Percentiles rank a stretch among this genome's conserved stretches.
Evolutionary conservation across 2,797 vertebrate species (phyloP).

Genomic region (Tapirus indicus): DNA sequence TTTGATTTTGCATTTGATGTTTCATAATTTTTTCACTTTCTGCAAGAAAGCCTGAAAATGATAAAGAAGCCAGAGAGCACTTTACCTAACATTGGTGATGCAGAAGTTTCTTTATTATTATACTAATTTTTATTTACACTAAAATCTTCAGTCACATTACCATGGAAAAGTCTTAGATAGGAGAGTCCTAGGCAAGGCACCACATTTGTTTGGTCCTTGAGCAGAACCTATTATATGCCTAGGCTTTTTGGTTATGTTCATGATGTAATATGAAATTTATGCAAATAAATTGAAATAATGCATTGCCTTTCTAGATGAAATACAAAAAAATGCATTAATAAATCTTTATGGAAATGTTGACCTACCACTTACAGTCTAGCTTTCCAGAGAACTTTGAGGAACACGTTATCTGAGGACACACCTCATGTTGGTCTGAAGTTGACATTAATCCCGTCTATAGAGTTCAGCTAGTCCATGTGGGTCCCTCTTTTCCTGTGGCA

Average conservation of each 20-base stretch:
- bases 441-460: neutral
- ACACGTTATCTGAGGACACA: neutral
- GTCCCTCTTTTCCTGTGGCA: neutral
- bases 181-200: neutral
- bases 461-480: neutral
- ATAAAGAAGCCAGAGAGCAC: neutral
- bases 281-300: neutral
- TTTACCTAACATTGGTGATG: neutral
- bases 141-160: neutral
- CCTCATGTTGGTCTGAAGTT: neutral
- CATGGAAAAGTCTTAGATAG: neutral
- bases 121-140: slow-evolving; percentile 1
- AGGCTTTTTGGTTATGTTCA: neutral
- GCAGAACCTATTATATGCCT: neutral
- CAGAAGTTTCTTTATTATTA: neutral
- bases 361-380: neutral
- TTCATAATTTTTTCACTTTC: slow-evolving; percentile 16
- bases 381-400: neutral
- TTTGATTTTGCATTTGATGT: neutral
- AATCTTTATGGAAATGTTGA: neutral
- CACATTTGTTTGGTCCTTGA: neutral
- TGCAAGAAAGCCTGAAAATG: neutral
- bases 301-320: neutral
- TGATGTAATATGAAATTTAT: neutral
- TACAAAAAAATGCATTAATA: neutral